phyloP scores from a whole-genome alignment of 2,113 vertebrate species.

The Noctilio leporinus region DNA sequence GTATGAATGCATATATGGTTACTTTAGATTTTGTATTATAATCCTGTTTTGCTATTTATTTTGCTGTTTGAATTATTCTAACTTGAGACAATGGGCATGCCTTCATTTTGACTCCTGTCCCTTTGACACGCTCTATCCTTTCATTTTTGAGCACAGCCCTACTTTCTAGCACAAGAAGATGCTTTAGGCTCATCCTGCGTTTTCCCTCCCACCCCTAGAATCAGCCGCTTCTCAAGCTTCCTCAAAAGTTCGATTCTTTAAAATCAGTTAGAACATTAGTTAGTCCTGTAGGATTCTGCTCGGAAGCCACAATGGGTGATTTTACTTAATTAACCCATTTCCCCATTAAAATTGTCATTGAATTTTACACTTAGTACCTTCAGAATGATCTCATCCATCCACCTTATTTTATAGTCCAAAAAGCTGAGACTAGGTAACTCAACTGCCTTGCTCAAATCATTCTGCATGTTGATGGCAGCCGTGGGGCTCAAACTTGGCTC shows the following conservation, averaged over 20 bases:
- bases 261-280: background rate
- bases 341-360: background rate
- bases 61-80: background rate
- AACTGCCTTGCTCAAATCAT: background rate
- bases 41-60: background rate
- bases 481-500: background rate
- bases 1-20: background rate
- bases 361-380: background rate
- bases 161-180: background rate
- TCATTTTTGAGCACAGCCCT: background rate
- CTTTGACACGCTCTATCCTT: background rate
- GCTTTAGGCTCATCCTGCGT: background rate
- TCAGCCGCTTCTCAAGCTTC: background rate
- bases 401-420: slow-evolving; percentile 7
- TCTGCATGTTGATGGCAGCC: background rate
- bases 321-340: background rate
- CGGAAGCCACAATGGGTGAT: background rate
- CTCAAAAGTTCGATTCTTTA: background rate
- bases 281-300: background rate
- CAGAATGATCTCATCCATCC: background rate
- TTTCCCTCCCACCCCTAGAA: background rate
- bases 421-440: background rate
- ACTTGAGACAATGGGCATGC: background rate
- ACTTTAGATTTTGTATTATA: background rate
- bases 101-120: background rate